phyloP scores from a whole-genome alignment of 2,113 vertebrate species.

The Oreochromis niloticus region DNA sequence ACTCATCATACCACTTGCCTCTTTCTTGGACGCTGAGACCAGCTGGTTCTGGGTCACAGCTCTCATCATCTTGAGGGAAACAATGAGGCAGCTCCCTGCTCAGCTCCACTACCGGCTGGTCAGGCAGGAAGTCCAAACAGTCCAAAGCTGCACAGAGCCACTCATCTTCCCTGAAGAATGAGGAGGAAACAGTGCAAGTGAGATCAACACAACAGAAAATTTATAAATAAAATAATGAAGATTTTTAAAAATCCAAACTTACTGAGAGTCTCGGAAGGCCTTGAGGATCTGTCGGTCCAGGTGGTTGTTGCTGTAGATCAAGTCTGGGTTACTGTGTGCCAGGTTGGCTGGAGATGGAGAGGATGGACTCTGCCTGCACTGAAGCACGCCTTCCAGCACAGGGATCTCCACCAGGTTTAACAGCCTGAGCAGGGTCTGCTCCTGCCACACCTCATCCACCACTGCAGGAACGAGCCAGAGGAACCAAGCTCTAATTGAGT shows the following conservation, averaged over 20 bases:
- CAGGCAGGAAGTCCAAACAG: slow-evolving; percentile 88
- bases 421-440: slow-evolving; percentile 87
- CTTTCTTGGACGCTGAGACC: background rate
- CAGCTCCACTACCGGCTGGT: slow-evolving; percentile 84
- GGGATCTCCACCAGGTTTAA: slow-evolving; percentile 89
- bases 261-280: slow-evolving; percentile 89
- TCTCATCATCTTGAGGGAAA: slow-evolving; percentile 59
- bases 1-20: background rate
- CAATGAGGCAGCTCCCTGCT: slow-evolving; percentile 83
- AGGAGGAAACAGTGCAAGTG: background rate
- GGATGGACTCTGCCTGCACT: slow-evolving; percentile 51
- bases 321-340: slow-evolving; percentile 52
- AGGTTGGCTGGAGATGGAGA: slow-evolving; percentile 16
- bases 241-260: slow-evolving; percentile 35
- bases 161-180: slow-evolving; percentile 75
- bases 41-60: background rate
- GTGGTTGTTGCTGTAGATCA: slow-evolving; percentile 79
- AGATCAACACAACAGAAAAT: background rate
- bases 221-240: background rate
- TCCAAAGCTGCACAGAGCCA: slow-evolving; percentile 88
- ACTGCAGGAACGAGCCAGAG: slow-evolving; percentile 57
- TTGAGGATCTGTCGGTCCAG: slow-evolving; percentile 88
- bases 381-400: slow-evolving; percentile 84
- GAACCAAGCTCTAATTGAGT: accelerated
- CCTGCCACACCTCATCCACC: slow-evolving; percentile 88